Evolutionary conservation across 2,888 invertebrate genomes (phyloP).

Genomic region (Keiferia lycopersicella): DNA sequence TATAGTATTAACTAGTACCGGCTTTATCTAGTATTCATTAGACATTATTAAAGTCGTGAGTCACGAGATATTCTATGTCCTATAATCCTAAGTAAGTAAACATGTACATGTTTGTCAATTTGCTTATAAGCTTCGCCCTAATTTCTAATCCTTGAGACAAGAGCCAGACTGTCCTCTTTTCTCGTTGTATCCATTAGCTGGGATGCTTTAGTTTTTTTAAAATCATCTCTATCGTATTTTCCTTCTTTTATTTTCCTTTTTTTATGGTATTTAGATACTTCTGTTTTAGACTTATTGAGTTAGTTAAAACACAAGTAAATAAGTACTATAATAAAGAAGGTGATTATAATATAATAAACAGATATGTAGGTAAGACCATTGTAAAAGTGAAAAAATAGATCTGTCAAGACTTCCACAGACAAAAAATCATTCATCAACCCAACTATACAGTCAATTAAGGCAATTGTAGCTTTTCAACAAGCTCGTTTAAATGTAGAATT

Average conservation of each 20-base stretch:
- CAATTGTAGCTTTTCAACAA: conserved; percentile 27
- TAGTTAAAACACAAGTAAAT: background rate
- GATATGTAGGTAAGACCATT: background rate
- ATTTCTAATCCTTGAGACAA: conserved; percentile 8
- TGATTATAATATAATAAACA: background rate
- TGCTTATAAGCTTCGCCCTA: background rate
- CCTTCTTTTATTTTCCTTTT: background rate
- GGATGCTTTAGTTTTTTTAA: background rate
- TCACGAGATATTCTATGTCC: conserved; percentile 2
- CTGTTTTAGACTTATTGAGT: too few species aligned
- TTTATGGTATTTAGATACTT: too few species aligned
- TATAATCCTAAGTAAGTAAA: background rate
- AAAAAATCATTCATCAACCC: background rate
- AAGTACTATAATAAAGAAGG: too few species aligned
- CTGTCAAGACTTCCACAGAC: background rate
- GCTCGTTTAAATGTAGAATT: conserved; percentile 9
- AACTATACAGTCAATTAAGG: background rate
- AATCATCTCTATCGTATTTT: background rate
- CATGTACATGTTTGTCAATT: conserved; percentile 8
- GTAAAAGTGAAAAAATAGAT: background rate
- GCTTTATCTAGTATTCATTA: conserved; percentile 8
- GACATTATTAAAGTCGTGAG: background rate
- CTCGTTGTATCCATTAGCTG: conserved; percentile 13
- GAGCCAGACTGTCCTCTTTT: conserved; percentile 15
- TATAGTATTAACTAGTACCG: background rate